Base-by-base conservation (phyloP, 2,888 invertebrate species). In the Andrena hattorfiana region DNA sequence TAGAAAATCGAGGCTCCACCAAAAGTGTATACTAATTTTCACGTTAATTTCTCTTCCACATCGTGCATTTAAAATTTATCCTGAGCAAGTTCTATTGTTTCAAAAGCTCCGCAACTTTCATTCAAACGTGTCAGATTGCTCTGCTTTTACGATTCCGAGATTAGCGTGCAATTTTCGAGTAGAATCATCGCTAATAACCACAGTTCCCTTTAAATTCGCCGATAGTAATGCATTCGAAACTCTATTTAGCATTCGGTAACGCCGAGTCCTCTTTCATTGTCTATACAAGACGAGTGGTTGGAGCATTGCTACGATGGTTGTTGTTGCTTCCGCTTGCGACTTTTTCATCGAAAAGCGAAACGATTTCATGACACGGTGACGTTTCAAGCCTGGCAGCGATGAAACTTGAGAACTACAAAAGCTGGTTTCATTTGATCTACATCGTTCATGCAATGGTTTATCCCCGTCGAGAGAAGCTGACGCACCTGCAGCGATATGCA, bases 101-200 rank as follows among this genome's bases (percentile, higher is more conserved):
- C 16, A n/a, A 20, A 49, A 59, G 63, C 51, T 35, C 42, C 16
- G 20, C 8, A 23, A 30, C 26, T 23, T 62, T 49, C 28, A 32
- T 49, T 26, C n/a, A 20, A 30, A 32, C 16, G 26, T 49, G 64
- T 8, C 10, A 2, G 35, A 2, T 7, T 59, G 32, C 49, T 73
- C 54, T 64, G 32, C 26, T 48, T 7, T 32, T 42, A 32, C 32
- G 64, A 64, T 77, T 49, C 56, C 16, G 10, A 64, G 48, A 56
- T 49, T 64, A 77, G 59, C 56, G 64, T 4, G 13, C 23, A 54
- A 63, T 48, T 64, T 73, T 48, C 77, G 32, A 59, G 74, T 77
- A 56, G 26, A 64, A 77, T 73, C 64, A 73, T 32, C 49, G 74
- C 56, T 77, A 64, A 77, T 64, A 73, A 77, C 30, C 54, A 42